Conservation (phyloP, 2,888 invertebrate species). For the Diarsia dahlii region DNA sequence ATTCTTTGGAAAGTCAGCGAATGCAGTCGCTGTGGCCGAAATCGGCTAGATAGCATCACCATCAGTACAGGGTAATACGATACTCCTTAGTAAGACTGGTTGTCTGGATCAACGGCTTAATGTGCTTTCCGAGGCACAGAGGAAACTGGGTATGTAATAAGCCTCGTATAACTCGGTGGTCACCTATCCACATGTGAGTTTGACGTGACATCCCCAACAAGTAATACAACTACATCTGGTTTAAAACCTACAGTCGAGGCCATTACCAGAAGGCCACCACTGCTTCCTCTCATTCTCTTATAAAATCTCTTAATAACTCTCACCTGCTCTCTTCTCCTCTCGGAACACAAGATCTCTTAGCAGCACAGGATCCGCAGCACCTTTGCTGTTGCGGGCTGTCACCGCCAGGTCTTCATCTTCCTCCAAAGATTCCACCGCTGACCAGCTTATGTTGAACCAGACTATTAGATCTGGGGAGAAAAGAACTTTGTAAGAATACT, state of each 20-base stretch:
- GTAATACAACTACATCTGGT: background rate
- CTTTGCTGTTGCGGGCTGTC: constrained; percentile 84
- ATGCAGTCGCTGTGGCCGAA: too few relatives aligned
- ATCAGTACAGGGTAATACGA: too few relatives aligned
- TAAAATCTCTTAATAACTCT: constrained; percentile 8
- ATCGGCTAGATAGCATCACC: too few relatives aligned
- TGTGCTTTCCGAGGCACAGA: too few relatives aligned
- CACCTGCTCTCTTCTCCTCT: constrained; percentile 84
- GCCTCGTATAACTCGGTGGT: too few relatives aligned
- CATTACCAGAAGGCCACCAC: background rate
- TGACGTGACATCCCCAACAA: too few relatives aligned
- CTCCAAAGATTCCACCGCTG: constrained; percentile 75
- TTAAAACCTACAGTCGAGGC: background rate
- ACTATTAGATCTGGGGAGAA: constrained; percentile 77
- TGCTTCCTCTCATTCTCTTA: background rate
- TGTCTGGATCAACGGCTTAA: too few relatives aligned
- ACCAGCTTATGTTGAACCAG: constrained; percentile 86
- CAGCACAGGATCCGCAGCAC: constrained; percentile 83
- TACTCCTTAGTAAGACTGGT: too few relatives aligned
- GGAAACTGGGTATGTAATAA: too few relatives aligned
- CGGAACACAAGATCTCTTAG: constrained; percentile 82
- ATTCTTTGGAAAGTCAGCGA: too few relatives aligned
- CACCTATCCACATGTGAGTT: too few relatives aligned
- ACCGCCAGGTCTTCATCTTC: constrained; percentile 84
- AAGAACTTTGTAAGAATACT: constrained; percentile 6